Evolutionary conservation across 2,888 invertebrate genomes (phyloP), one percentile per base, ranked within the genome.

Genomic region (Andrena chrysosceles): DNA sequence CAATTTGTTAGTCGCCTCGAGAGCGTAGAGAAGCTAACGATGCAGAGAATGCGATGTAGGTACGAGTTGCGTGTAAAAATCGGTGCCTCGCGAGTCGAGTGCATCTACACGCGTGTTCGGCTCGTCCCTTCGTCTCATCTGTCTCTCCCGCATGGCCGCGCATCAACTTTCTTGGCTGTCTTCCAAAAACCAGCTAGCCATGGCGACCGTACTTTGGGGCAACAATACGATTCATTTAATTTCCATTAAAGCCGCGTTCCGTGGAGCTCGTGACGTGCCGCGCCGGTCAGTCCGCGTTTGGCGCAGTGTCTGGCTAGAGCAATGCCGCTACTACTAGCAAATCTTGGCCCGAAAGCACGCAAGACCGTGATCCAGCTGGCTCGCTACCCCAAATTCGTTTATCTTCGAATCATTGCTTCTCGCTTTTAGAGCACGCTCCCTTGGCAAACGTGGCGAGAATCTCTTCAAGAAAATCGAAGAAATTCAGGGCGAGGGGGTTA

Each of bases 201-300:
- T 33, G 69, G 56, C 26, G 59, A 66, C 31, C 60, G 72, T 66
- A 62, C 79, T 82, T 76, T 48, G 20, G 64, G 75, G 68, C 70
- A 89, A 88, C 89, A 89, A 87, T 87, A 77, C 79, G 71, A 89
- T 83, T 88, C 85, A 87, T 88, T 88, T 85, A 87, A 89, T 89
- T 88, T 89, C 81, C 89, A 89, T 88, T 87, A 85, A 74, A 79
- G 52, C 60, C 72, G 49, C 49, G 35, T 68, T 60, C 52, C 70
- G 68, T 31, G 49, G 64, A 59, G 80, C 54, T 68, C 42, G 26
- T 60, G 74, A 59, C 75, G 73, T 68, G 67, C 31, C 5, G 49
- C 59, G 29, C 6, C 62, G 54, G 72, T 33, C 54, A 48, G 23
- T 26, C 75, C 20, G 23, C 8, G 79, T 76, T 26, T 26, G 56